Evolutionary conservation across 2,113 vertebrate species (phyloP).

Genomic region (Collichthys lucidus): DNA sequence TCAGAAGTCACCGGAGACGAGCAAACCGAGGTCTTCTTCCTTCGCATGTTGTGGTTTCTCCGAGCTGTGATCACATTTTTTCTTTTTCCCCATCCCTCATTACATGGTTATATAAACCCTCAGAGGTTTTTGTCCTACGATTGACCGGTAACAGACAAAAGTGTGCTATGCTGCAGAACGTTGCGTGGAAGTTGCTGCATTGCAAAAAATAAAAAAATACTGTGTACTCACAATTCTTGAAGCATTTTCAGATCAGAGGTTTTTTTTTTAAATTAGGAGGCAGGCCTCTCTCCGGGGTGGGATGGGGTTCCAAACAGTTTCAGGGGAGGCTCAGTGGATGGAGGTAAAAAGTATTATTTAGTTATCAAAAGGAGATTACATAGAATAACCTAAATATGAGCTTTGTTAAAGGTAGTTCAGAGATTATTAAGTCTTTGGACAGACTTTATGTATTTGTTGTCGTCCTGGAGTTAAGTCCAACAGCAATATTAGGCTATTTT

Average conservation of each 20-base stretch:
- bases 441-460: no score
- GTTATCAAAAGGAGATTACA: no score
- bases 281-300: no score
- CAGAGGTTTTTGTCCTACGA: background rate
- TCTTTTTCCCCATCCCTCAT: background rate
- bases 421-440: no score
- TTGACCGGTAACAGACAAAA: background rate
- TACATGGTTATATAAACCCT: conserved; percentile 15
- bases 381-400: no score
- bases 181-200: background rate
- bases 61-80: conserved; percentile 18
- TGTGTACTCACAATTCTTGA: background rate
- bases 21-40: background rate
- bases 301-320: no score
- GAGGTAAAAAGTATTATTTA: no score
- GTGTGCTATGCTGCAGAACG: background rate
- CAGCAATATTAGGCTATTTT: no score
- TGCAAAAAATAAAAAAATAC: background rate
- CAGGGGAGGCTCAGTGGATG: no score
- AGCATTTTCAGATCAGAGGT: background rate
- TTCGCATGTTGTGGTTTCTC: background rate
- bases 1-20: conserved; percentile 21
- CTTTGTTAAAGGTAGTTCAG: no score
- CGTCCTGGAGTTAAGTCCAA: no score
- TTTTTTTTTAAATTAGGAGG: no score